Base-by-base conservation (phyloP, 2,113 vertebrate genomes). In the Noturus placidus region DNA sequence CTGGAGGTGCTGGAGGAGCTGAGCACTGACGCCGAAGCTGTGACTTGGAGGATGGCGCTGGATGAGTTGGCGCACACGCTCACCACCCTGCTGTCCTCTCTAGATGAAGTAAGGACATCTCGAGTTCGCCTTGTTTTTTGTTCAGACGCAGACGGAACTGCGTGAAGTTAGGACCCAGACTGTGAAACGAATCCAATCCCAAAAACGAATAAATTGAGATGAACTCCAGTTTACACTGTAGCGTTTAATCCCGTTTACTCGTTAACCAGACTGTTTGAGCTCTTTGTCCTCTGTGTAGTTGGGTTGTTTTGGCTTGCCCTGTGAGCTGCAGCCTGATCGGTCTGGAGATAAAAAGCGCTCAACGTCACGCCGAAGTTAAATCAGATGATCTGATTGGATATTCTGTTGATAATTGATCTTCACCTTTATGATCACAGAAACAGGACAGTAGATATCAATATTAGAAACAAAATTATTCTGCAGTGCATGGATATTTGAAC, bases 1-100 rank as follows among this genome's bases (percentile, higher is more conserved):
- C 95, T 99, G 52, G 87, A 92, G 88, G 90, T 92, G 89, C 92
- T 99, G 86, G 95, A 93, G 0, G 90, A 96, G 14, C 89, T 96
- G n/a, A 97, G 96, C 92, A 93, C 95, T 76, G 96, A 97, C 82
- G 90, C 92, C 30, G 97, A 98, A 90, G 94, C 95, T 17, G 95
- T 95, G 89, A 96, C 93, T 65, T 96, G 96, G 90, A 95, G 95
- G 74, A 91, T 94, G 10, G 96, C 96, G 2, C 92, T 99, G 79
- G 94, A 92, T 83, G 95, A 95, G 89, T 94, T 98, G 59, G 96
- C 97, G 42, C 89, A 90, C 74, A 94, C 96, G 77, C 95, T 98
- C 92, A 96, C 95, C 86, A 89, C 93, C 30, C 93, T 97, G 0
- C 87, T 94, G 10, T 91, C 95, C 79, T 95, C 94, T 20, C 91